These are phyloP conservation scores for Cyrtodaria siliqua DNA, from an alignment of 2,888 invertebrate genomes.

Conservation along the genomic window DNA sequence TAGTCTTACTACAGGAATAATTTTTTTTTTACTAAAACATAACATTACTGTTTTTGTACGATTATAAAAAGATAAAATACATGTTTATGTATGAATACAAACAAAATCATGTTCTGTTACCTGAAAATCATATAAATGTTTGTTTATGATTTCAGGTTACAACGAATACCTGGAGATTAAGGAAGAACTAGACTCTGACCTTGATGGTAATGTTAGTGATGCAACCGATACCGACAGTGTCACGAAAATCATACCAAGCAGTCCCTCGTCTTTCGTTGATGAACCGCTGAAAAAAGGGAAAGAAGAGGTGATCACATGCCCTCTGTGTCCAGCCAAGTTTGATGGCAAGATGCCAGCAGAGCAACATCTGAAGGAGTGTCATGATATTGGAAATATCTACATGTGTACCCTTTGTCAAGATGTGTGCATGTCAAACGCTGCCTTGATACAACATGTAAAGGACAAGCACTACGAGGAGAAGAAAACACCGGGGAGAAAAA, in stretches of 20 bases:
- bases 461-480: slow-evolving; percentile 14
- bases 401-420: slow-evolving; percentile 60
- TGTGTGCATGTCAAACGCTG: slow-evolving; percentile 61
- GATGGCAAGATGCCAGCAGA: slow-evolving; percentile 32
- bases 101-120: too few species aligned
- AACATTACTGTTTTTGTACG: too few species aligned
- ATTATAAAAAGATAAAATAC: too few species aligned
- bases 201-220: background rate
- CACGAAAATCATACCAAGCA: slow-evolving; percentile 1
- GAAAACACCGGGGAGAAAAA: background rate
- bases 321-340: slow-evolving; percentile 50
- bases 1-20: too few species aligned
- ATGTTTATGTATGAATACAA: too few species aligned
- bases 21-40: too few species aligned
- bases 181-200: too few species aligned
- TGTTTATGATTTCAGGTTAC: background rate
- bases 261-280: background rate
- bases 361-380: slow-evolving; percentile 48
- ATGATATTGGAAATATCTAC: slow-evolving; percentile 68
- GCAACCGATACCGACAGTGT: background rate
- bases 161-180: background rate
- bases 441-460: slow-evolving; percentile 44
- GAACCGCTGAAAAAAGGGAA: background rate
- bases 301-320: slow-evolving; percentile 23
- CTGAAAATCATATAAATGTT: too few species aligned